Evolutionary conservation across 2,113 vertebrate species (phyloP).

Genomic region (Pundamilia nyererei): DNA sequence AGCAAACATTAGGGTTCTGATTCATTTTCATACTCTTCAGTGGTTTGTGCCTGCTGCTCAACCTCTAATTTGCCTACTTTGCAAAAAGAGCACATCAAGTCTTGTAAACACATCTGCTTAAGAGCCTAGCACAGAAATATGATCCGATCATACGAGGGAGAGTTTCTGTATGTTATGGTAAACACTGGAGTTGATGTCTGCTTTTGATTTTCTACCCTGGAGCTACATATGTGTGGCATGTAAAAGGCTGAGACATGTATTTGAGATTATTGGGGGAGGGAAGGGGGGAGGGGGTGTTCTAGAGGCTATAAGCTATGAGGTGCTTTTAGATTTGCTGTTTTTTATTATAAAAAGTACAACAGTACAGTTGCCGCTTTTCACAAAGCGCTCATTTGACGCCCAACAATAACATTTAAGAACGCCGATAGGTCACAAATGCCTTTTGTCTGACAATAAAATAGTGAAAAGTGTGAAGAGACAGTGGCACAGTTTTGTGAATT

Average conservation of each 20-base stretch:
- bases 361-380: background rate
- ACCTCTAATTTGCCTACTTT: background rate
- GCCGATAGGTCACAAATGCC: background rate
- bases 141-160: background rate
- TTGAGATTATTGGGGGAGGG: background rate
- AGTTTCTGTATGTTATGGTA: background rate
- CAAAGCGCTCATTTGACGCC: rapidly evolving
- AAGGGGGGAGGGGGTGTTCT: background rate
- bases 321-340: background rate
- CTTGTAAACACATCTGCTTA: slow-evolving; percentile 1
- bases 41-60: background rate
- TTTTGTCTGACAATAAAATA: background rate
- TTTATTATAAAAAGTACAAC: background rate
- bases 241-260: background rate
- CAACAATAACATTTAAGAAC: background rate
- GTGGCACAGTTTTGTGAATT: background rate
- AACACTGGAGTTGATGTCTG: slow-evolving; percentile 12
- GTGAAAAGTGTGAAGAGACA: background rate
- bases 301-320: background rate
- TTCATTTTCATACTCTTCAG: background rate
- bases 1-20: background rate
- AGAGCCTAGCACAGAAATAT: background rate
- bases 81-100: background rate
- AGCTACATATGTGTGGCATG: background rate
- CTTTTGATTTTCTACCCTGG: slow-evolving; percentile 14